These are phyloP conservation scores for Oplegnathus fasciatus DNA, from an alignment of 2,113 vertebrate genomes.

Conservation along the genomic window DNA sequence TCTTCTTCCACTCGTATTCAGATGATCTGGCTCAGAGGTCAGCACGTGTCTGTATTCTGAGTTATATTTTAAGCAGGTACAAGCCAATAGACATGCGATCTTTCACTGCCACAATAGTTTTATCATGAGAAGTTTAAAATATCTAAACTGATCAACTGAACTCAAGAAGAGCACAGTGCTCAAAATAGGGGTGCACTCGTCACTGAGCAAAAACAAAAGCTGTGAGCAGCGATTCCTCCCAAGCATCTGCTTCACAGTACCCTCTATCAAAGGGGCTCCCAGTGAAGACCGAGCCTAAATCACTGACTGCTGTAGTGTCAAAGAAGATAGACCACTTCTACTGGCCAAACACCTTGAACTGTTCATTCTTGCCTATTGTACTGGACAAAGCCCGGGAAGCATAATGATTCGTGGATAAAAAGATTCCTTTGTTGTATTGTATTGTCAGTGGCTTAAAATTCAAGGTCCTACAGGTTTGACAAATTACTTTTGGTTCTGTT, in stretches of 20 bases:
- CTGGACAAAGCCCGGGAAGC: not conserved
- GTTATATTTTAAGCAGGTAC: not conserved
- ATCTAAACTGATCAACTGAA: not conserved
- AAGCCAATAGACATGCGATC: not conserved
- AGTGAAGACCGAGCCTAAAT: constrained; percentile 7
- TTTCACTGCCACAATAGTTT: not conserved
- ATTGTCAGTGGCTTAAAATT: not conserved
- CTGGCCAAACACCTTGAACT: constrained; percentile 19
- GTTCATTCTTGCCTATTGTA: not conserved
- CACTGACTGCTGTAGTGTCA: constrained; percentile 8
- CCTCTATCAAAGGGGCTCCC: constrained; percentile 32
- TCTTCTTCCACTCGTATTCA: not conserved
- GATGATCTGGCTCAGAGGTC: not conserved
- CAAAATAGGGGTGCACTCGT: not conserved
- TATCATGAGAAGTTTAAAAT: not conserved
- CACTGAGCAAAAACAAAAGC: constrained; percentile 30
- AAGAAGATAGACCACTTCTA: constrained; percentile 5
- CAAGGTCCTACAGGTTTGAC: not conserved
- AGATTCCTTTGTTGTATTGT: not conserved
- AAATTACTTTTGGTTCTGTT: not conserved
- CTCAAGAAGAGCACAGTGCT: not conserved
- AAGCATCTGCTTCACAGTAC: constrained; percentile 43
- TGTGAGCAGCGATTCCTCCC: not conserved
- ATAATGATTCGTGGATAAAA: not conserved
- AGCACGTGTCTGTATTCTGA: not conserved